Evolutionary conservation across 2,888 invertebrate species (phyloP).

Genomic region (Arge pagana): DNA sequence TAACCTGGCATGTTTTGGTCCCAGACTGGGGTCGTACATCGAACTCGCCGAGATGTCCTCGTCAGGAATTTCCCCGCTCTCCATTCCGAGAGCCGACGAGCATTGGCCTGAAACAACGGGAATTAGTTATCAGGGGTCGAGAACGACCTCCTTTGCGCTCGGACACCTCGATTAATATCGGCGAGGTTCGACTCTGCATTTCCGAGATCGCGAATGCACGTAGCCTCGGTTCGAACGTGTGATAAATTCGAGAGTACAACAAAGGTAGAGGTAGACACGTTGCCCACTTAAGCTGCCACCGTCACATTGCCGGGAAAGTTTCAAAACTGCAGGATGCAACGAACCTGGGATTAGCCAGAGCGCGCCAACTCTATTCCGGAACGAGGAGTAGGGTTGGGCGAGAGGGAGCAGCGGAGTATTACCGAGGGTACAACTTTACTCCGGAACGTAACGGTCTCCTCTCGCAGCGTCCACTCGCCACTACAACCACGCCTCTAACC

Average conservation of each 20-base stretch:
- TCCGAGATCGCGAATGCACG: too few species aligned
- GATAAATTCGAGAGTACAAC: conserved; percentile 13
- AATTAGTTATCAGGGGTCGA: background rate
- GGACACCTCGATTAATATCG: too few species aligned
- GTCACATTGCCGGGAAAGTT: conserved; percentile 50
- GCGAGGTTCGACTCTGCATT: too few species aligned
- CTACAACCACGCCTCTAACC: too few species aligned
- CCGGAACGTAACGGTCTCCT: too few species aligned
- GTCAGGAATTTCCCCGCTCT: conserved; percentile 54
- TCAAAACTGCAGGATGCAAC: conserved; percentile 53
- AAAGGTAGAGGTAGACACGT: conserved; percentile 21
- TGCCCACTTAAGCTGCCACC: conserved; percentile 46
- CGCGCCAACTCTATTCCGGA: conserved; percentile 8
- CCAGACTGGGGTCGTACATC: conserved; percentile 54
- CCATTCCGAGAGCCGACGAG: conserved; percentile 51
- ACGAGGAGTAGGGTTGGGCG: background rate
- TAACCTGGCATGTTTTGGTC: conserved; percentile 55
- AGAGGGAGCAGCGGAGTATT: background rate
- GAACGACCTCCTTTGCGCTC: too few species aligned
- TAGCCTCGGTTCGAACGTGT: background rate
- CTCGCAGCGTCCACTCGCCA: too few species aligned
- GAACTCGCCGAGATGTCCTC: conserved; percentile 56
- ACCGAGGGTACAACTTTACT: too few species aligned
- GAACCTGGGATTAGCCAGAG: conserved; percentile 51
- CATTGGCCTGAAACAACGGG: conserved; percentile 54